Evolutionary conservation across 2,888 invertebrate genomes (phyloP).

Genomic region (Ophion ellenae): DNA sequence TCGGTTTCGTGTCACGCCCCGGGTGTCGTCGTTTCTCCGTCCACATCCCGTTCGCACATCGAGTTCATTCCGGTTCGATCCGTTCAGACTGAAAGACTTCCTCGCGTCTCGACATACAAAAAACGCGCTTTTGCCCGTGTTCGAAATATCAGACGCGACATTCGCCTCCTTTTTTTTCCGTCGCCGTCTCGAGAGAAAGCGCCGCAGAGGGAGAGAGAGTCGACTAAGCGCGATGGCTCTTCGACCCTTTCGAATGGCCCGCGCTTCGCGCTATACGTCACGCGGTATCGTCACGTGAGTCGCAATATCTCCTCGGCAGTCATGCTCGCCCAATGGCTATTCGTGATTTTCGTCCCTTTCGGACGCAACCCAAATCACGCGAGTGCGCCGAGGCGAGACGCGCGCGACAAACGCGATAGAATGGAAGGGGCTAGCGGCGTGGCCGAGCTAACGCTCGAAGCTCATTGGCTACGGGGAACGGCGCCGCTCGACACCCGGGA

Average conservation of each 20-base stretch:
- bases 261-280: background rate
- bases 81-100: constrained; percentile 20
- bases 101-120: background rate
- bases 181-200: background rate
- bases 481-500: background rate
- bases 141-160: background rate
- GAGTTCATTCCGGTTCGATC: constrained; percentile 54
- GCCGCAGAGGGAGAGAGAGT: constrained; percentile 1
- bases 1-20: constrained; percentile 66
- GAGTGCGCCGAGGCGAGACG: constrained; percentile 43
- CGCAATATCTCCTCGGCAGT: constrained; percentile 1
- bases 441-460: background rate
- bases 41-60: constrained; percentile 61
- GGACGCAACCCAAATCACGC: constrained; percentile 64
- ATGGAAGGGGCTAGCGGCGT: constrained; percentile 14
- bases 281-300: background rate
- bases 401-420: constrained; percentile 28
- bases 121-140: constrained; percentile 1
- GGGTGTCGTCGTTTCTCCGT: constrained; percentile 46
- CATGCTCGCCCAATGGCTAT: constrained; percentile 53
- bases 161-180: background rate
- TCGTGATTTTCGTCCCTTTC: constrained; percentile 66
- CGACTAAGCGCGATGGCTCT: background rate
- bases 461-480: background rate
- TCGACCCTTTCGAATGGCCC: constrained; percentile 59